Conservation (phyloP, 2,888 invertebrate genomes). For the Dasysyrphus tricinctus region DNA sequence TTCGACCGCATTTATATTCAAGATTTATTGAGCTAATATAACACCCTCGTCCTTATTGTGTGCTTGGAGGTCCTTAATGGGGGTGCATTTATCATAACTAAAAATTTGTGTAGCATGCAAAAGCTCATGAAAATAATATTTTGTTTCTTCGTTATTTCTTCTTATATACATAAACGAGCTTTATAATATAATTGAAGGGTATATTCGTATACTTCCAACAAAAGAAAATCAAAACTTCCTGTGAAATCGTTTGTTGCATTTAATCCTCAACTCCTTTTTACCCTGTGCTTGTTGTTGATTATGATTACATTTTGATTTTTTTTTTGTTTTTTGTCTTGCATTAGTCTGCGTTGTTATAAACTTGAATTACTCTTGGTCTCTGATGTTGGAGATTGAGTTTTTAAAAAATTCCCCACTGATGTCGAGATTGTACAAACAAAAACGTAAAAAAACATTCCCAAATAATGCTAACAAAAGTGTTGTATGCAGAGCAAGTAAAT, state of each 20-base stretch:
- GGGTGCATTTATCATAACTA: constrained; percentile 21
- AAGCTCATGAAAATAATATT: constrained; percentile 21
- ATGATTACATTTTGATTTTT: constrained; percentile 42
- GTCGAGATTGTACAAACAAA: neutral
- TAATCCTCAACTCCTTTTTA: constrained; percentile 18
- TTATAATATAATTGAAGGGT: constrained; percentile 5
- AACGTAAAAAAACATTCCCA: neutral
- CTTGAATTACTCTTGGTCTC: neutral
- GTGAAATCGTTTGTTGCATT: constrained; percentile 32
- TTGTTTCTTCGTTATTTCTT: neutral
- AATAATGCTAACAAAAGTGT: neutral
- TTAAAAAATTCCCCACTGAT: neutral
- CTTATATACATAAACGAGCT: neutral
- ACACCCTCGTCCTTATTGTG: neutral
- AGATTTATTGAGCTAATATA: constrained; percentile 32
- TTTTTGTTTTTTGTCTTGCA: neutral
- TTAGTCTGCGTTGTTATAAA: neutral
- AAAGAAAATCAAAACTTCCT: constrained; percentile 17
- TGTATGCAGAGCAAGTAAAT: neutral
- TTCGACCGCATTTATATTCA: constrained; percentile 35
- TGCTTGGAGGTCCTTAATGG: neutral
- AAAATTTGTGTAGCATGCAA: neutral
- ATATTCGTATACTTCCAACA: neutral
- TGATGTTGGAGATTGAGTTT: constrained; percentile 11
- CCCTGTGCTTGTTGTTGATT: constrained; percentile 10